These are phyloP conservation scores for Parotocinclus haroldoi DNA, from an alignment of 2,797 vertebrate genomes.

Conservation along the genomic window DNA sequence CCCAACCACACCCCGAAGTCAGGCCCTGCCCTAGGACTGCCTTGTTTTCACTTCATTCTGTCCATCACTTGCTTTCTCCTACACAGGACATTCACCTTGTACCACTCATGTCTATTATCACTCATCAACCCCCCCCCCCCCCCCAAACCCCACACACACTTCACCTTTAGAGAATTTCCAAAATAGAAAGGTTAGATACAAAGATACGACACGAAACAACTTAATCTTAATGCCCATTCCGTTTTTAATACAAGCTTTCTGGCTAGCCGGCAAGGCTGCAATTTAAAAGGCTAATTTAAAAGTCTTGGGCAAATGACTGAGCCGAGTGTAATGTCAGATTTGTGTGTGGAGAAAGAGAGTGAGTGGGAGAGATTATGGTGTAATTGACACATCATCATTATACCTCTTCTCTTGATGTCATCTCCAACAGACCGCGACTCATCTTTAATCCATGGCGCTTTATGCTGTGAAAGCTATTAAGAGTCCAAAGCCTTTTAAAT, in stretches of 20 bases:
- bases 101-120: conserved; percentile 5
- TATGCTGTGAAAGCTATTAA: not conserved
- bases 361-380: conserved; percentile 9
- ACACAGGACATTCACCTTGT: not conserved
- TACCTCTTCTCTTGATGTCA: conserved; percentile 23
- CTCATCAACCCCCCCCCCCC: too few species aligned
- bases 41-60: conserved; percentile 5
- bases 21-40: conserved; percentile 43
- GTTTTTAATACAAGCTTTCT: conserved; percentile 19
- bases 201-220: conserved; percentile 1
- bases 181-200: conserved; percentile 20
- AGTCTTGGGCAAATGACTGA: conserved; percentile 5
- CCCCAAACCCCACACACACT: conserved; percentile 8
- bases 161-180: not conserved
- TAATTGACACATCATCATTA: conserved; percentile 31
- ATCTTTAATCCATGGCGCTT: conserved; percentile 10
- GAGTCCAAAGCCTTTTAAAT: conserved; percentile 7
- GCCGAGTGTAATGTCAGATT: not conserved
- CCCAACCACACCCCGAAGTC: conserved; percentile 68
- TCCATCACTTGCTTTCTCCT: conserved; percentile 3
- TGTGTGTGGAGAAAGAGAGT: conserved; percentile 14
- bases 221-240: conserved; percentile 45
- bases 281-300: conserved; percentile 15
- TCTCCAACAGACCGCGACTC: not conserved
- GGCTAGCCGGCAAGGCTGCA: conserved; percentile 8